phyloP scores from a whole-genome alignment of 2,888 invertebrate genomes.

The Temnothorax ravouxi region DNA sequence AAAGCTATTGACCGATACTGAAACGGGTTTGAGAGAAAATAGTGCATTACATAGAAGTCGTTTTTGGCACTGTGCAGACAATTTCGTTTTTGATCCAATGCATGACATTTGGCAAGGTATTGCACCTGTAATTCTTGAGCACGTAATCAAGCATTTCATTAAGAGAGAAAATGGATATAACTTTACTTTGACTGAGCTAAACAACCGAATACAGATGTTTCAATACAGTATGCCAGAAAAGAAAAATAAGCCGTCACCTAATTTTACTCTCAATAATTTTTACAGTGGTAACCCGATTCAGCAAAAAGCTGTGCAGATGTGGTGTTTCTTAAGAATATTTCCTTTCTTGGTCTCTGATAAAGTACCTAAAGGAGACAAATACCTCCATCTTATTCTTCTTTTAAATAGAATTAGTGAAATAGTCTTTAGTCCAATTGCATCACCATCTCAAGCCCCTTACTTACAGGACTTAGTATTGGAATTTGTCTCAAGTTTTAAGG shows the following conservation, averaged over 20 bases:
- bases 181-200: not conserved
- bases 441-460: not conserved
- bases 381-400: not conserved
- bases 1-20: conserved; percentile 4
- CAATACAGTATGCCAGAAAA: not conserved
- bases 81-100: conserved; percentile 12
- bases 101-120: not conserved
- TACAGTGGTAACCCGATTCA: not conserved
- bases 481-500: not conserved
- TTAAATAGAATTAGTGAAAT: not conserved
- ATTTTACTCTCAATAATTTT: conserved; percentile 5
- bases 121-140: not conserved
- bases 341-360: conserved; percentile 3
- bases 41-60: not conserved
- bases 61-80: not conserved
- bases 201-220: not conserved
- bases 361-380: not conserved
- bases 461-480: not conserved
- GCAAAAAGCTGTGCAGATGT: conserved; percentile 6
- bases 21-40: not conserved
- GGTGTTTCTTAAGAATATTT: not conserved
- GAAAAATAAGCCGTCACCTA: not conserved
- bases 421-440: not conserved
- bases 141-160: not conserved
- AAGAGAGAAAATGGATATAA: not conserved